Percentiles rank a stretch among this genome's conserved stretches.
Conservation (phyloP, 37 sponge, comb jelly and placozoan species). For the Axinella damicornis region DNA sequence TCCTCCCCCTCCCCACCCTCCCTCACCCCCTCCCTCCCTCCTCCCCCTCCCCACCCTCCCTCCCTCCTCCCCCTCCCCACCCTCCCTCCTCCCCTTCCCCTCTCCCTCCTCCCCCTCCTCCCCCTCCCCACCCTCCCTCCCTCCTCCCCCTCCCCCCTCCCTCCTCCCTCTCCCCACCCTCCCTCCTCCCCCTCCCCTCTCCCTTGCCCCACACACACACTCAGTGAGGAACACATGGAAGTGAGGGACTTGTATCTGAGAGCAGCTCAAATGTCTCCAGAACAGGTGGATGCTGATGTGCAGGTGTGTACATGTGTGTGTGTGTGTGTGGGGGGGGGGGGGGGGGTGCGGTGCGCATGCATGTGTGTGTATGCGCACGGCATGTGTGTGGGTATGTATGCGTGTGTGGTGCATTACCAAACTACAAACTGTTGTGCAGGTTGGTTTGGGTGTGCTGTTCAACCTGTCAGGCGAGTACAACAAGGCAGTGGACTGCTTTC, state of each 20-base stretch:
- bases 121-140: too few relatives aligned
- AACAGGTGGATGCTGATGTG: slow-evolving; percentile 71
- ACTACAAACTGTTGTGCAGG: slow-evolving; percentile 26
- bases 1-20: not conserved
- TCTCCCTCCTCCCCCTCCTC: too few relatives aligned
- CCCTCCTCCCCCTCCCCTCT: too few relatives aligned
- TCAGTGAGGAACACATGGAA: slow-evolving; percentile 51
- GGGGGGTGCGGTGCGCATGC: too few relatives aligned
- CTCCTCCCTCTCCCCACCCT: not conserved
- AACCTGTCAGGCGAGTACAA: slow-evolving; percentile 87
- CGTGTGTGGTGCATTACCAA: too few relatives aligned
- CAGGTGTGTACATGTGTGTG: slow-evolving; percentile 49
- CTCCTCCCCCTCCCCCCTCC: too few relatives aligned
- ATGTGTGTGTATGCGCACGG: too few relatives aligned
- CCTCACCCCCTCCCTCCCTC: not conserved
- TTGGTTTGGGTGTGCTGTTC: slow-evolving; percentile 86
- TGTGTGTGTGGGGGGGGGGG: too few relatives aligned
- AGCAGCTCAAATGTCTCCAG: slow-evolving; percentile 78
- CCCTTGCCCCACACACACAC: not conserved
- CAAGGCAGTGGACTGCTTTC: slow-evolving; percentile 91
- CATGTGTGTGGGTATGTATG: too few relatives aligned
- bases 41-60: too few relatives aligned
- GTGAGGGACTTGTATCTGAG: slow-evolving; percentile 63
- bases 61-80: too few relatives aligned
- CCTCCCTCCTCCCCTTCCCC: too few relatives aligned